Conservation (phyloP, 2,797 vertebrate species). For the Gephyroberyx darwinii region DNA sequence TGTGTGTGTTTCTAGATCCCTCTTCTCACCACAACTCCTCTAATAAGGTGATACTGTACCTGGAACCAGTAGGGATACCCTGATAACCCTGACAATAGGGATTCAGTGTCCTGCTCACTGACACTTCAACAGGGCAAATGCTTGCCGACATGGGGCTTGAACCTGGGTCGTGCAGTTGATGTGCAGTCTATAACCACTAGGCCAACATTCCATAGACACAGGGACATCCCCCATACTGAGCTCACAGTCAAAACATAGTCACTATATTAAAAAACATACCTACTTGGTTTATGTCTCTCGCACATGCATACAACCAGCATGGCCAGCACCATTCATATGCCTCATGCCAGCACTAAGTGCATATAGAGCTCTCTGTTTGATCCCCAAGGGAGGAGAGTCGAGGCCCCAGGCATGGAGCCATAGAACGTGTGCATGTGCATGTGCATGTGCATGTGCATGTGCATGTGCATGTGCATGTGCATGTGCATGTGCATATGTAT, state of each 20-base stretch:
- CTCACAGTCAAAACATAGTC: conserved; percentile 43
- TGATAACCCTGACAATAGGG: too few relatives aligned
- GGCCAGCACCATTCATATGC: conserved; percentile 12
- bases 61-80: too few relatives aligned
- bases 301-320: background rate
- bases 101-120: background rate
- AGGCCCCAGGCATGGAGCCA: conserved; percentile 16
- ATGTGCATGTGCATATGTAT: conserved; percentile 19
- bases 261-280: conserved; percentile 28
- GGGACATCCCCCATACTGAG: conserved; percentile 32
- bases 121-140: conserved; percentile 12
- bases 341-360: conserved; percentile 17
- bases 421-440: background rate
- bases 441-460: conserved; percentile 6
- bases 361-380: conserved; percentile 13
- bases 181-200: background rate
- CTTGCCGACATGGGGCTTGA: conserved; percentile 22
- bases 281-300: conserved; percentile 21
- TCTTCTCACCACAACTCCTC: background rate
- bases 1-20: background rate
- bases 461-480: conserved; percentile 6
- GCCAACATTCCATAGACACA: conserved; percentile 1
- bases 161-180: conserved; percentile 15
- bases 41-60: background rate
- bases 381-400: conserved; percentile 18